Evolutionary conservation across 2,797 vertebrate species (phyloP).

Genomic region (Etheostoma nigrum): DNA sequence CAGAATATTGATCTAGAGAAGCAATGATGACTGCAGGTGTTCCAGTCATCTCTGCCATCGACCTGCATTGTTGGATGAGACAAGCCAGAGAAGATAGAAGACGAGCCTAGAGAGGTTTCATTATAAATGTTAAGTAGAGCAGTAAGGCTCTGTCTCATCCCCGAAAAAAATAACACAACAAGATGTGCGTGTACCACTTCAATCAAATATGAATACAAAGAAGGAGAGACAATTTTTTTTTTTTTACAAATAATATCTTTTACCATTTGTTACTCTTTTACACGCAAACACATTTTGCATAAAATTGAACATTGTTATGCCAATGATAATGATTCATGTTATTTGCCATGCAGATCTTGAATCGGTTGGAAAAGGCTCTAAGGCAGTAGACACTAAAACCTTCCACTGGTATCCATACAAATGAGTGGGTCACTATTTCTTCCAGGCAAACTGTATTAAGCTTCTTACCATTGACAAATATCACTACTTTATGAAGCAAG

Average conservation of each 20-base stretch:
- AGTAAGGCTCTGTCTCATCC: constrained; percentile 50
- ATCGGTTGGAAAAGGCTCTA: constrained; percentile 9
- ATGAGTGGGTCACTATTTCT: constrained; percentile 20
- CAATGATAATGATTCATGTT: constrained; percentile 12
- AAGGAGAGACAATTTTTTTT: not conserved
- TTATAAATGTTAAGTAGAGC: constrained; percentile 59
- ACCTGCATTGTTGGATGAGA: constrained; percentile 30
- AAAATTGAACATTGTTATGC: constrained; percentile 7
- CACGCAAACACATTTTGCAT: not conserved
- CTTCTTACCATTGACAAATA: constrained; percentile 14
- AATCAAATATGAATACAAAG: constrained; percentile 22
- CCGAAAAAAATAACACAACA: constrained; percentile 45
- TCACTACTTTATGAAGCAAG: not conserved
- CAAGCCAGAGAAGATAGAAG: constrained; percentile 15
- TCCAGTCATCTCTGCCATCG: constrained; percentile 37
- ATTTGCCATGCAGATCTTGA: constrained; percentile 3
- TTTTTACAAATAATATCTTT: constrained; percentile 5
- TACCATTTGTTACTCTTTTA: not conserved
- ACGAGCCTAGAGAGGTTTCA: constrained; percentile 41
- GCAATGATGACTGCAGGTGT: constrained; percentile 36
- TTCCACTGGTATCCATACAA: constrained; percentile 24
- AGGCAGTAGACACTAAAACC: constrained; percentile 11
- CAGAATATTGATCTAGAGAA: constrained; percentile 30
- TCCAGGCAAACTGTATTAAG: constrained; percentile 1
- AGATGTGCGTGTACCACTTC: constrained; percentile 11